Conservation (phyloP, 2,113 vertebrate species). For the Cinclus cinclus region DNA sequence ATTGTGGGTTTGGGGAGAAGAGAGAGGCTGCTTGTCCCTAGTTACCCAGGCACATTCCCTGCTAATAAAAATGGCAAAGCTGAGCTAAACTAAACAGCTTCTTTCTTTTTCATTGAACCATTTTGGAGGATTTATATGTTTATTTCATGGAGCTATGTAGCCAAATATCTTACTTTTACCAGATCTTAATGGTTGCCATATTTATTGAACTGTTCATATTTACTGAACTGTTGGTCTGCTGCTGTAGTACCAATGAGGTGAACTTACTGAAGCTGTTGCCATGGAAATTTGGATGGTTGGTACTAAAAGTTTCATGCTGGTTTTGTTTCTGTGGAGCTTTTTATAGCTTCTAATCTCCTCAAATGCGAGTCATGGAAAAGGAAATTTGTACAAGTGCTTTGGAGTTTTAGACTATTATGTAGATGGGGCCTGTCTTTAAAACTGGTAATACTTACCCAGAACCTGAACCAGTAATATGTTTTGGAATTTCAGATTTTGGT, state of each 20-base stretch:
- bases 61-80: background rate
- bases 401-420: background rate
- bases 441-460: background rate
- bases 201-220: background rate
- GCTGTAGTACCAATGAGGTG: background rate
- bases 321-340: conserved; percentile 38
- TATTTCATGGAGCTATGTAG: background rate
- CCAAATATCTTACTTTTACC: background rate
- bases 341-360: background rate
- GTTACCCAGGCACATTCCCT: background rate
- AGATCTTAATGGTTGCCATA: background rate
- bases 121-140: background rate
- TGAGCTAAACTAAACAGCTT: background rate
- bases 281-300: conserved; percentile 27
- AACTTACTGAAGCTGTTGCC: background rate
- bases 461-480: background rate
- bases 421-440: background rate
- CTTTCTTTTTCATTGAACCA: background rate
- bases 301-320: background rate
- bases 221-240: background rate
- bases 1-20: background rate
- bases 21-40: background rate
- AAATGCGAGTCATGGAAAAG: background rate
- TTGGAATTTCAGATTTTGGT: background rate
- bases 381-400: background rate